Evolutionary conservation across 30 jellyfish, hydroid and myxozoan species (phyloP).

Genomic region (Sanderia malayensis): DNA sequence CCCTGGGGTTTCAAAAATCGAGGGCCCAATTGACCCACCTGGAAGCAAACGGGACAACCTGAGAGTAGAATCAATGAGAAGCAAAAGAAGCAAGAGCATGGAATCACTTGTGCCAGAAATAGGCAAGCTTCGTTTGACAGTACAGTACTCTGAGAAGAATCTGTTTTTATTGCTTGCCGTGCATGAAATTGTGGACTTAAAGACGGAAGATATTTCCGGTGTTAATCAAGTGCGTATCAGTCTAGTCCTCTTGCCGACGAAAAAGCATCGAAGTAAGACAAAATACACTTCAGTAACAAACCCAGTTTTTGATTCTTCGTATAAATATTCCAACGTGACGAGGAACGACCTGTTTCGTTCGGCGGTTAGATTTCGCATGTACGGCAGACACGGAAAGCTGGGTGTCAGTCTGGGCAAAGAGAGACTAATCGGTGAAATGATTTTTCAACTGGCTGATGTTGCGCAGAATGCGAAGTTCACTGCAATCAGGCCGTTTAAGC

Average conservation of each 20-base stretch:
- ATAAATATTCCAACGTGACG: constrained; percentile 67
- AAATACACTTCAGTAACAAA: constrained; percentile 30
- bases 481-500: constrained; percentile 47
- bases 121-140: constrained; percentile 53
- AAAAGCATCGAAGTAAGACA: constrained; percentile 75
- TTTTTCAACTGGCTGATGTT: constrained; percentile 81
- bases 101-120: constrained; percentile 11
- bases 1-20: constrained; percentile 55
- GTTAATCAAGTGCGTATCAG: constrained; percentile 53
- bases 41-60: neutral
- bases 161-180: constrained; percentile 59
- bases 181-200: constrained; percentile 42
- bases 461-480: constrained; percentile 66
- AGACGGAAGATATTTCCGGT: constrained; percentile 35
- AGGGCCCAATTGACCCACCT: constrained; percentile 8
- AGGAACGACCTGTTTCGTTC: constrained; percentile 66
- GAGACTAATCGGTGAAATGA: constrained; percentile 64
- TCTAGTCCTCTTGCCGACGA: constrained; percentile 72
- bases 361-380: constrained; percentile 80
- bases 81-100: constrained; percentile 43
- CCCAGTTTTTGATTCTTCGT: constrained; percentile 59
- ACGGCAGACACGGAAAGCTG: constrained; percentile 75
- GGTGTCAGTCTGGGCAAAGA: constrained; percentile 63
- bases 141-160: constrained; percentile 66
- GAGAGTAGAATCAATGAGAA: neutral